Evolutionary conservation across 2,888 invertebrate genomes (phyloP).

Genomic region (Heliconius hortense): DNA sequence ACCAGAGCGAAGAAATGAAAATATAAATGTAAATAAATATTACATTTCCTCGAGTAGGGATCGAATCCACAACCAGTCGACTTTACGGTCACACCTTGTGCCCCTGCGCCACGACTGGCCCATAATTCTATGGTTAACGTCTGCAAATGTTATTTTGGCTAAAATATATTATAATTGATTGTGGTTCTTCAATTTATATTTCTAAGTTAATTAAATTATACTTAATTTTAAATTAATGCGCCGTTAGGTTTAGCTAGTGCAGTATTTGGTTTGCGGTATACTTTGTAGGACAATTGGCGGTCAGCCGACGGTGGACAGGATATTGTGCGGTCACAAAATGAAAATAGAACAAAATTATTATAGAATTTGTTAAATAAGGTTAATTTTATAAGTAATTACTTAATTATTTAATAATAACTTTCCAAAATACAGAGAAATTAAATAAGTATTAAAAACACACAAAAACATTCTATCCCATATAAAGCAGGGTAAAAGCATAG

Average conservation of each 20-base stretch:
- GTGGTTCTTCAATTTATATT: neutral
- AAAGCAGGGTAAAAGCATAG: too few relatives aligned
- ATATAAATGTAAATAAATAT: too few relatives aligned
- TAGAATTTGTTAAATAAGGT: neutral
- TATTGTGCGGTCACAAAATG: conserved; percentile 29
- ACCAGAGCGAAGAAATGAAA: too few relatives aligned
- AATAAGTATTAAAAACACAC: too few relatives aligned
- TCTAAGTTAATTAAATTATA: neutral
- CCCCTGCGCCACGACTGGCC: too few relatives aligned
- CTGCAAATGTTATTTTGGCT: neutral
- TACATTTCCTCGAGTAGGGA: too few relatives aligned
- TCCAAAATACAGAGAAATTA: too few relatives aligned
- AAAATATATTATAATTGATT: neutral
- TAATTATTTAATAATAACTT: neutral
- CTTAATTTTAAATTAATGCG: neutral
- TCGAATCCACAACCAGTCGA: too few relatives aligned
- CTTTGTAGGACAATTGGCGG: conserved; percentile 33
- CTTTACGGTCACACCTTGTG: too few relatives aligned
- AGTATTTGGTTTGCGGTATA: conserved; percentile 25
- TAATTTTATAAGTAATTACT: neutral
- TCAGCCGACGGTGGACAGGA: conserved; percentile 22
- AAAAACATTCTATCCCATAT: too few relatives aligned
- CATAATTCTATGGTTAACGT: neutral
- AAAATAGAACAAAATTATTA: neutral
- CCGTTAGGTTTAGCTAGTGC: neutral